Base-by-base conservation (phyloP, 2,888 invertebrate species). In the Nephrocerus scutellatus region DNA sequence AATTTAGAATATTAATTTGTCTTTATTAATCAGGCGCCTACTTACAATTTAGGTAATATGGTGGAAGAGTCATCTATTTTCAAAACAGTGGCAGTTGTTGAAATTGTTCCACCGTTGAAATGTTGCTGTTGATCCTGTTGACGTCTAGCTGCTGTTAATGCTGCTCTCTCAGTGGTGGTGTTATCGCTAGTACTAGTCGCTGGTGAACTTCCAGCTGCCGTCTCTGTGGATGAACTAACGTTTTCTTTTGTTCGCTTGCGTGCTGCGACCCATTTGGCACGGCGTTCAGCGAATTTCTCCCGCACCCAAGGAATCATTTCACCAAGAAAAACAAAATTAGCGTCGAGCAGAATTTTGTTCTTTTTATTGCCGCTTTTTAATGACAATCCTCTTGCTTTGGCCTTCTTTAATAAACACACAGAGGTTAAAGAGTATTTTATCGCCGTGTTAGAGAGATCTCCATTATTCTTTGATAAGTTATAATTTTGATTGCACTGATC, bases 221-320 rank as follows among this genome's bases (percentile, higher is more conserved):
- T 39, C 12, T 35, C 25, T 37, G 30, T 19, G 7, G 37, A 36
- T n/a, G n/a, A n/a, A n/a, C n/a, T 12, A 12, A 38, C 34, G 13
- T 39, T 31, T 26, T 34, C 30, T 34, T 45, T 44, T 22, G 56
- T 53, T 32, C 62, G 62, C 41, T 52, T 62, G 24, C 65, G 57
- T 14, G 55, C 48, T 43, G 65, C 62, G 43, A 60, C 50, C 66
- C 66, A 66, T 51, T 60, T 60, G 34, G 62, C 62, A 43, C 68
- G 64, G 47, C 64, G 61, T 53, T 67, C 67, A 34, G 62, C 64
- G 44, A 68, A 59, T 53, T 68, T 68, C 44, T 68, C 68, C 49
- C 65, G 60, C 52, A 69, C 59, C 68, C 69, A 69, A 46, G 65
- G 63, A 53, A 68, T 64, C 68, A 68, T 68, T 37, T 34, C 43